Percentiles rank a stretch among this genome's conserved stretches.
Conservation (phyloP, 2,113 vertebrate genomes). For the Colossoma macropomum region DNA sequence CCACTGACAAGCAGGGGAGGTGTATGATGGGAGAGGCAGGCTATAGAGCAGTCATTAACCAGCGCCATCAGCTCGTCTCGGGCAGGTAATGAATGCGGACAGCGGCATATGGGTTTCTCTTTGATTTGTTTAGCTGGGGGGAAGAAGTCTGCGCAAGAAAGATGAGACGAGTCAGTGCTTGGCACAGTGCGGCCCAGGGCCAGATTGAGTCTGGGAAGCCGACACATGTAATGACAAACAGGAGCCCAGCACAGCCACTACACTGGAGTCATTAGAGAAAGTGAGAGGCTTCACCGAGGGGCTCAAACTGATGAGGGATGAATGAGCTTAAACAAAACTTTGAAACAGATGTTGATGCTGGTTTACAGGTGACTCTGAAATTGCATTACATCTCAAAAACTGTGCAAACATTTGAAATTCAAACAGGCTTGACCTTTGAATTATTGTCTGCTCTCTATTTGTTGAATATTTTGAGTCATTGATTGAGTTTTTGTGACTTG, state of each 20-base stretch:
- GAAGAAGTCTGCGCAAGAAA: conserved; percentile 58
- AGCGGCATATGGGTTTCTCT: conserved; percentile 62
- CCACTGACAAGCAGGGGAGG: neutral
- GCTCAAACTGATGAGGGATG: neutral
- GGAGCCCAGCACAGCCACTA: neutral
- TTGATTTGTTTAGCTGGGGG: conserved; percentile 55
- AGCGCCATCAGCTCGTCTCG: conserved; percentile 56
- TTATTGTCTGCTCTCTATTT: neutral
- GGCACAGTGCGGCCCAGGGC: neutral
- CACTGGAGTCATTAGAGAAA: neutral
- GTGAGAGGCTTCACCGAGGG: neutral
- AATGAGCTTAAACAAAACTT: neutral
- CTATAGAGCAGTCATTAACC: conserved; percentile 64
- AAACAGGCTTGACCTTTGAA: neutral
- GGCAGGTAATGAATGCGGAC: conserved; percentile 67
- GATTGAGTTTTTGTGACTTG: no score
- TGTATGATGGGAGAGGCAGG: conserved; percentile 44
- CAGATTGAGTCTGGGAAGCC: conserved; percentile 1
- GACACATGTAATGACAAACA: neutral
- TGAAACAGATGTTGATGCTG: neutral
- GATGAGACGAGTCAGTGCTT: neutral
- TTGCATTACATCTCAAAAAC: no score
- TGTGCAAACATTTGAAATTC: no score
- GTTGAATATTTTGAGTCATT: neutral
- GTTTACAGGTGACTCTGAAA: neutral